These are phyloP conservation scores for Hirtodrosophila cameraria DNA, from an alignment of 2,888 invertebrate genomes.

Conservation along the genomic window DNA sequence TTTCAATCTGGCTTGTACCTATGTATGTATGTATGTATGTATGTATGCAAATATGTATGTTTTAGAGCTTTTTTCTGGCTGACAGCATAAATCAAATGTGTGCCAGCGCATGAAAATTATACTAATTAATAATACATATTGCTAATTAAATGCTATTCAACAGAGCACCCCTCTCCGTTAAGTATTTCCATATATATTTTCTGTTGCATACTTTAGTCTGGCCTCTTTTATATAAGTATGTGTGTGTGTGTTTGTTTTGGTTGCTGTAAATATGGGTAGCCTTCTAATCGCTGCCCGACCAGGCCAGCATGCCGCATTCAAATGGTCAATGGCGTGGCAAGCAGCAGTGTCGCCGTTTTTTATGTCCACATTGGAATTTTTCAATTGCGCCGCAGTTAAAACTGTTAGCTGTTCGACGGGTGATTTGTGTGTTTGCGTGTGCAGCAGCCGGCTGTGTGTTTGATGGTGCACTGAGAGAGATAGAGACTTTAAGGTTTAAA, in stretches of 20 bases:
- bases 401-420: slow-evolving; percentile 56
- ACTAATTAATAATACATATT: slow-evolving; percentile 65
- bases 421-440: slow-evolving; percentile 56
- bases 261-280: not conserved
- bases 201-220: slow-evolving; percentile 15
- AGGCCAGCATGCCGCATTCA: slow-evolving; percentile 40
- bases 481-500: too few relatives aligned
- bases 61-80: not conserved
- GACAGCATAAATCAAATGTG: slow-evolving; percentile 56
- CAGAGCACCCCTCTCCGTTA: slow-evolving; percentile 6
- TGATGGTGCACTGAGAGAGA: not conserved
- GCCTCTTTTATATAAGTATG: not conserved
- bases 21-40: not conserved
- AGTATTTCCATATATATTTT: slow-evolving; percentile 14
- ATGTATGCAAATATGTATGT: not conserved
- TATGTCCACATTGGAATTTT: slow-evolving; percentile 63
- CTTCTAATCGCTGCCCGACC: slow-evolving; percentile 42
- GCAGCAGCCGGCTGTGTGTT: not conserved
- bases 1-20: slow-evolving; percentile 5
- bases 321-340: slow-evolving; percentile 45
- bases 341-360: slow-evolving; percentile 37
- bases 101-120: slow-evolving; percentile 42
- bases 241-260: not conserved
- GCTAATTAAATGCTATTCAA: slow-evolving; percentile 65
- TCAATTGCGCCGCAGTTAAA: slow-evolving; percentile 59